Evolutionary conservation across 2,797 vertebrate species (phyloP), one percentile per base, ranked within the genome.

Genomic region (Eutrigla gurnardus): DNA sequence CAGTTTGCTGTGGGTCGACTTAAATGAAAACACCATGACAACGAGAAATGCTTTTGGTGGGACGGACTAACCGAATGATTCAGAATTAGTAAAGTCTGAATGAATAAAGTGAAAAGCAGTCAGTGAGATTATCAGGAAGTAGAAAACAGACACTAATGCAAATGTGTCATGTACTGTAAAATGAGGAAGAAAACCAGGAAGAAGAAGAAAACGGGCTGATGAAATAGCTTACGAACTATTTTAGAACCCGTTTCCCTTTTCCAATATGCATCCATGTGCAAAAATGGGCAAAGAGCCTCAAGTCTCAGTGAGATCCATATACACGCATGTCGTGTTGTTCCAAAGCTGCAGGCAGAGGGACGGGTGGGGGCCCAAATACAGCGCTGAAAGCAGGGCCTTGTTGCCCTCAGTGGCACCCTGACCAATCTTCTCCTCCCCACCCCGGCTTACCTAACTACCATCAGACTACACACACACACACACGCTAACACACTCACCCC

Each of bases 341-440:
- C 53, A 47, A 33, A 68, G 42, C 36, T 83, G 55, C n/a, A 78
- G 57, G 55, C 62, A 45, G 61, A 76, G 73, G 73, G 32, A 75
- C 11, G 65, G 65, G 40, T 49, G 66, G 18, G 78, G 70, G 76
- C 49, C 69, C 65, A 64, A 59, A 50, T 63, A 67, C 18, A 65
- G 59, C 7, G 7, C 85, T 91, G 86, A 93, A 93, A 92, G 90
- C 85, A 80, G 35, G 45, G 78, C 86, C 90, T 93, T 92, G 91
- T 92, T 92, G 80, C 82, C 73, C 63, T 87, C 70, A 58, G 53
- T 42, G 65, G 76, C 46, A 78, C 76, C 18, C 80, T 87, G 80
- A 82, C 84, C 83, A 82, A 67, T 72, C 70, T 59, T 78, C 71
- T 64, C 73, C 83, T 65, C 73, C 81, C 77, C 77, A 68, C 59